phyloP scores from a whole-genome alignment of 2,113 vertebrate species.

The Ophthalmolycus amberensis region DNA sequence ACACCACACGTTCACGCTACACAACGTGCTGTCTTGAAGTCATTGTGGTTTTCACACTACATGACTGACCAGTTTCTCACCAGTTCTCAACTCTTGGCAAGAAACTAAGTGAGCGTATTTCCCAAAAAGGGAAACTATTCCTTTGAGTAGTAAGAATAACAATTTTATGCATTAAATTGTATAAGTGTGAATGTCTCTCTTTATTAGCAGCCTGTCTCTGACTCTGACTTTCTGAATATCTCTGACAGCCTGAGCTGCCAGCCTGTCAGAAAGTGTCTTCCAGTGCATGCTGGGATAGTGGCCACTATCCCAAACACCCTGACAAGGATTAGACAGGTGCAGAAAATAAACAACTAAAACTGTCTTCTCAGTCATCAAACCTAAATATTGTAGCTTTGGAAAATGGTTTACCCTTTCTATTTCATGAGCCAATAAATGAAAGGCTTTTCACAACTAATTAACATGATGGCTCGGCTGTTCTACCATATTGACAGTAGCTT shows the following conservation, averaged over 20 bases:
- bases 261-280: constrained; percentile 40
- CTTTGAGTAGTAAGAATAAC: not conserved
- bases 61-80: too few relatives aligned
- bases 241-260: constrained; percentile 25
- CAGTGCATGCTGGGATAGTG: constrained; percentile 37
- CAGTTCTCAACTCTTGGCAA: not conserved
- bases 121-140: not conserved
- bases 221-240: too few relatives aligned
- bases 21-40: too few relatives aligned
- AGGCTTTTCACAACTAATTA: constrained; percentile 71
- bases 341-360: constrained; percentile 48
- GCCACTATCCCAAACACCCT: constrained; percentile 29
- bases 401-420: constrained; percentile 33
- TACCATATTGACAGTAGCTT: constrained; percentile 61
- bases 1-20: too few relatives aligned
- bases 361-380: constrained; percentile 54
- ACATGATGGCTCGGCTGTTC: constrained; percentile 52
- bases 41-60: too few relatives aligned
- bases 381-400: constrained; percentile 54
- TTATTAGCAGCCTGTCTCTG: constrained; percentile 9
- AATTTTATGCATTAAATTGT: not conserved
- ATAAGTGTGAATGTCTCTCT: not conserved
- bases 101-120: not conserved
- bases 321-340: constrained; percentile 59
- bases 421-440: constrained; percentile 65